Conservation (phyloP, 1,140 invertebrate species). For the Galleria mellonella region DNA sequence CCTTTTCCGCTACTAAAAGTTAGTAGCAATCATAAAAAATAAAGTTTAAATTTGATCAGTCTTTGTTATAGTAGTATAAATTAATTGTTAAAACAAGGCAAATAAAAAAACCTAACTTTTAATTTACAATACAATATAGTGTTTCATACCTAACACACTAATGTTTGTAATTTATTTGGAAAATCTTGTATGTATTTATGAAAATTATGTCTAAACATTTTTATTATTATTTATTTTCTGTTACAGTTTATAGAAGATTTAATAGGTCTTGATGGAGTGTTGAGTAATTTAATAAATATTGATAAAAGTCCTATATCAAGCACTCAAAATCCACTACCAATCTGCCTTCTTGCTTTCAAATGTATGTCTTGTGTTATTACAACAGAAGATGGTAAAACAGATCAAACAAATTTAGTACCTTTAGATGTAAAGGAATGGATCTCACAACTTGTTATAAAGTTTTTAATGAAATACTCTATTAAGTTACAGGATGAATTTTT, state of each 20-base stretch:
- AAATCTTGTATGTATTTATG: too few relatives aligned
- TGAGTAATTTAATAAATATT: conserved; percentile 33
- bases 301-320: conserved; percentile 15
- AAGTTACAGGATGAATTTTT: conserved; percentile 50
- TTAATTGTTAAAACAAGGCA: too few relatives aligned
- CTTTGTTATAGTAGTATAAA: too few relatives aligned
- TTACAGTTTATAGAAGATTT: conserved; percentile 47
- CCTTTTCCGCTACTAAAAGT: too few relatives aligned
- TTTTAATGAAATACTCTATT: conserved; percentile 38
- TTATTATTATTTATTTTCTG: conserved; percentile 7
- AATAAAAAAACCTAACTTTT: too few relatives aligned
- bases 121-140: too few relatives aligned
- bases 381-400: conserved; percentile 31
- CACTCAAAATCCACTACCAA: conserved; percentile 36
- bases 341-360: conserved; percentile 39
- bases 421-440: conserved; percentile 34
- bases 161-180: too few relatives aligned
- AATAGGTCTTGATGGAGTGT: conserved; percentile 40
- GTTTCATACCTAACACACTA: too few relatives aligned
- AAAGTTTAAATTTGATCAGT: too few relatives aligned
- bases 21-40: too few relatives aligned
- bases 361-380: conserved; percentile 36
- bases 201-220: too few relatives aligned
- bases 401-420: conserved; percentile 11
- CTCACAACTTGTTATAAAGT: conserved; percentile 33